phyloP scores from a whole-genome alignment of 2,797 vertebrate genomes.

The Muraenolepis orangiensis region DNA sequence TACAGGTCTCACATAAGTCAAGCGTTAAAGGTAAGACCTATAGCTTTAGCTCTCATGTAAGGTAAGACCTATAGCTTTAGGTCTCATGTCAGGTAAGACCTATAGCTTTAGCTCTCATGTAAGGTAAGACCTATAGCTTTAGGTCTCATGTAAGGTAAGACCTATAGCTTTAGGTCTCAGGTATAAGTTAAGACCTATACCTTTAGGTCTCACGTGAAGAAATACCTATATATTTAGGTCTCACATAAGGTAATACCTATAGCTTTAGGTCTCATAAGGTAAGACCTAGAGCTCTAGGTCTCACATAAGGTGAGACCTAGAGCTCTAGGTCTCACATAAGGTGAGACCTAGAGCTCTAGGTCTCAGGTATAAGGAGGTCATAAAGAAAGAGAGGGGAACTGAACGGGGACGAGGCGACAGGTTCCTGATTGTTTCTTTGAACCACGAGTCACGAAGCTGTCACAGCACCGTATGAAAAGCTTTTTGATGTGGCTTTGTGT shows the following conservation, averaged over 20 bases:
- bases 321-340: conserved; percentile 29
- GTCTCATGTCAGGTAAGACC: conserved; percentile 32
- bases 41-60: conserved; percentile 28
- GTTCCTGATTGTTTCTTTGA: too few species aligned
- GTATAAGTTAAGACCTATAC: too few species aligned
- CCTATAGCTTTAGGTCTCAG: conserved; percentile 26
- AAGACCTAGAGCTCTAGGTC: conserved; percentile 21
- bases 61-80: conserved; percentile 18
- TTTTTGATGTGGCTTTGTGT: conserved; percentile 14
- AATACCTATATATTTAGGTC: conserved; percentile 22
- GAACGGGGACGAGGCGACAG: background rate
- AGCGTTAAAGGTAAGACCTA: too few species aligned
- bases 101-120: conserved; percentile 26
- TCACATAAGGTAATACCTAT: conserved; percentile 25
- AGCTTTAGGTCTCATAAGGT: conserved; percentile 30
- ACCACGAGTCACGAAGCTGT: too few species aligned
- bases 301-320: conserved; percentile 25
- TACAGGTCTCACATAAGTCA: too few species aligned
- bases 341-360: conserved; percentile 20
- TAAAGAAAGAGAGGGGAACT: background rate
- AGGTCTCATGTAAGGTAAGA: conserved; percentile 32
- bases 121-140: conserved; percentile 17
- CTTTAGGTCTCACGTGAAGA: conserved; percentile 30
- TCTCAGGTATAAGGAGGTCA: too few species aligned
- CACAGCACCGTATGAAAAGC: too few species aligned